phyloP scores from a whole-genome alignment of 2,797 vertebrate genomes.

The Rousettus madagascariensis region DNA sequence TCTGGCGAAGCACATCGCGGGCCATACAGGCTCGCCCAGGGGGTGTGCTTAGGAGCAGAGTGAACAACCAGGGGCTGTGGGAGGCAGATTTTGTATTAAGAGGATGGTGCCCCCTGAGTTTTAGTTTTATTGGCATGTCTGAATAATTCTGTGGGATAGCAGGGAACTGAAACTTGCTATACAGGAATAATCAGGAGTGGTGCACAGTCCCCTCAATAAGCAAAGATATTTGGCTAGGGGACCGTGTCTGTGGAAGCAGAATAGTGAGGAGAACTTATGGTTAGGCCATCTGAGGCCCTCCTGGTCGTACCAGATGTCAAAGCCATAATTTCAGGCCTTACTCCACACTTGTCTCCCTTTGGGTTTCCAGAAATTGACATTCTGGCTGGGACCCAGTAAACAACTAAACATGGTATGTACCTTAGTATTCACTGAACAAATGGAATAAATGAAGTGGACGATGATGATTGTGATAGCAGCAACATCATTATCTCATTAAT shows the following conservation, averaged over 20 bases:
- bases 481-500: background rate
- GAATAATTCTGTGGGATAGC: background rate
- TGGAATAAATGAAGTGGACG: background rate
- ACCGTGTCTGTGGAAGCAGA: background rate
- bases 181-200: background rate
- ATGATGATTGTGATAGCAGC: background rate
- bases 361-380: background rate
- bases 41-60: background rate
- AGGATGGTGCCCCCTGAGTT: background rate
- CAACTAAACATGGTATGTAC: background rate
- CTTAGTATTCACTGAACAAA: background rate
- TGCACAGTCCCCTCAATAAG: background rate
- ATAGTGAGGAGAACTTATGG: background rate
- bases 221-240: background rate
- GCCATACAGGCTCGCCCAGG: background rate
- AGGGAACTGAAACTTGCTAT: background rate
- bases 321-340: background rate
- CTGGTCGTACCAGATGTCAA: background rate
- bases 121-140: background rate
- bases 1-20: background rate
- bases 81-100: background rate
- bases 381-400: background rate
- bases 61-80: accelerated
- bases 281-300: background rate
- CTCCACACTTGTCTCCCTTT: background rate